phyloP scores from a whole-genome alignment of 2,797 vertebrate genomes.

The Limosa lapponica region DNA sequence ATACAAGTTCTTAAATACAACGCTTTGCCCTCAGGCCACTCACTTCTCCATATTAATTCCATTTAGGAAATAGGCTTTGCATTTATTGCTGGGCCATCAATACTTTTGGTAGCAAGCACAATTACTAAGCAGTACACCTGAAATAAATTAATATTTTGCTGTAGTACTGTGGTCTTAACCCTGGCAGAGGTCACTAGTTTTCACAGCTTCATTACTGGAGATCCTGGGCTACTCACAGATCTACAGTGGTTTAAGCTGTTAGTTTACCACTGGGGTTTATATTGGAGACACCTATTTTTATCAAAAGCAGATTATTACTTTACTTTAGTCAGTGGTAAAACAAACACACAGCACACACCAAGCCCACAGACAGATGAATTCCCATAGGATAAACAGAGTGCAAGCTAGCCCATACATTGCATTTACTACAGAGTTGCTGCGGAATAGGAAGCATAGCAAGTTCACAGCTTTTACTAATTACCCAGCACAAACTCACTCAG shows the following conservation, averaged over 20 bases:
- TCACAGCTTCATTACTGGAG: neutral
- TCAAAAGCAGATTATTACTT: neutral
- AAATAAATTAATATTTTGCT: neutral
- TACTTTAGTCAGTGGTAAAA: neutral
- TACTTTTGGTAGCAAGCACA: neutral
- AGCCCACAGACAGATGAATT: neutral
- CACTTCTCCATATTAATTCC: neutral
- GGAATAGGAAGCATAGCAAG: neutral
- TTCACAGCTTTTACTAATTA: constrained; percentile 20
- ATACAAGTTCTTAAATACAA: neutral
- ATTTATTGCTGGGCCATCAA: neutral
- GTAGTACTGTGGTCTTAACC: neutral
- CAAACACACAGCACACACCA: neutral
- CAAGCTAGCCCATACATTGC: neutral
- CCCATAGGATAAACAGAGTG: neutral
- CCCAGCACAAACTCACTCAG: neutral
- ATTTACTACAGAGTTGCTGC: fast-evolving
- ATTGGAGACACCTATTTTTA: neutral
- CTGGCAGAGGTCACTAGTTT: neutral
- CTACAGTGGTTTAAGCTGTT: neutral
- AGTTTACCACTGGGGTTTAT: neutral
- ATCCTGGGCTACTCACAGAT: neutral
- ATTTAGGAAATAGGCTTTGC: neutral
- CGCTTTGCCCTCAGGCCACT: neutral
- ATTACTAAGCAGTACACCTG: neutral